These are phyloP conservation scores for Hemicordylus capensis DNA, from an alignment of 2,113 vertebrate species.

Conservation along the genomic window DNA sequence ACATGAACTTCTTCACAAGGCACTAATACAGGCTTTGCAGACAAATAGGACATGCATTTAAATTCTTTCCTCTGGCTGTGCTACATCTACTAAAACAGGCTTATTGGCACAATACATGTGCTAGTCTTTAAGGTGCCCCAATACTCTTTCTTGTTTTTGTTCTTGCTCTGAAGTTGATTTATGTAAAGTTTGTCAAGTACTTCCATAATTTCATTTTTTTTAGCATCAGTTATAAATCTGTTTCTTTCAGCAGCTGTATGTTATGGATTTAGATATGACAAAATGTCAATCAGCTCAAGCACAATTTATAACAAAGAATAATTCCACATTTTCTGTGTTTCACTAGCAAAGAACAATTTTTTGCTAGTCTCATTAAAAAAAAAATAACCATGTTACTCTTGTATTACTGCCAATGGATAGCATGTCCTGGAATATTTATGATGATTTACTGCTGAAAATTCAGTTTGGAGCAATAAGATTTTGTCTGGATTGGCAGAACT, in stretches of 20 bases:
- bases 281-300: not conserved
- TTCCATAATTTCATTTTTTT: not conserved
- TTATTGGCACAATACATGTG: not conserved
- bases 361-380: not conserved
- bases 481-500: conserved; percentile 1
- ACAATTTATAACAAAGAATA: not conserved
- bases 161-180: not conserved
- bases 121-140: not conserved
- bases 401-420: not conserved
- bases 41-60: not conserved
- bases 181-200: not conserved
- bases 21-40: rapidly evolving
- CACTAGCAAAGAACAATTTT: not conserved
- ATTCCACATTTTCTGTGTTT: not conserved
- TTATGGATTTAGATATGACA: conserved; percentile 14
- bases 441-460: conserved; percentile 21
- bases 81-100: not conserved
- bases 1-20: not conserved
- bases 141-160: not conserved
- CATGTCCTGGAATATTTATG: not conserved
- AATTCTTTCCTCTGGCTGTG: not conserved
- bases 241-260: not conserved
- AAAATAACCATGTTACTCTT: not conserved
- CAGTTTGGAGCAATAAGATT: not conserved
- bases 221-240: not conserved